Percentiles rank a stretch among this genome's conserved stretches.
Evolutionary conservation across 2,113 vertebrate genomes (phyloP).

Genomic region (Australoheros scitulus): DNA sequence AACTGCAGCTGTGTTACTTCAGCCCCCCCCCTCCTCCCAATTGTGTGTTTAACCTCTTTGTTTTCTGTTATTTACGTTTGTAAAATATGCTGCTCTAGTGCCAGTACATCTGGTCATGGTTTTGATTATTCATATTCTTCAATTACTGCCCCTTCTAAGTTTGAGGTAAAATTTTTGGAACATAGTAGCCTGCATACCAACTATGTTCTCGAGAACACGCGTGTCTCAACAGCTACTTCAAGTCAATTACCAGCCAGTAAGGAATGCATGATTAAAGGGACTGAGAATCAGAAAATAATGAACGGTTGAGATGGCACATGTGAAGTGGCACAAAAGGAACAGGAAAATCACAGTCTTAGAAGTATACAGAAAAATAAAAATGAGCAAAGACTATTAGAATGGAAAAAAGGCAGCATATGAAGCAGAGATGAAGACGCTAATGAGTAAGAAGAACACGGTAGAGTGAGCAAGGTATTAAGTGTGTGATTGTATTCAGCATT

Average conservation of each 20-base stretch:
- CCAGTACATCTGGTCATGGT: not conserved
- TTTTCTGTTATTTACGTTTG: not conserved
- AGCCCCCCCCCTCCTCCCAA: not conserved
- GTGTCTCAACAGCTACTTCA: not conserved
- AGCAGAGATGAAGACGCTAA: not conserved
- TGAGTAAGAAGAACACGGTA: not conserved
- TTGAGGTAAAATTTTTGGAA: not conserved
- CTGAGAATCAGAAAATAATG: not conserved
- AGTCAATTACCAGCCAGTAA: not conserved
- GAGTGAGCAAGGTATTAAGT: not conserved
- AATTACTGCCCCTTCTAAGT: not conserved
- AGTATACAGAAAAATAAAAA: conserved; percentile 4
- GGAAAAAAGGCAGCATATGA: not conserved
- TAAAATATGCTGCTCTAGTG: not conserved
- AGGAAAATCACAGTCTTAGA: not conserved
- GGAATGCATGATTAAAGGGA: not conserved
- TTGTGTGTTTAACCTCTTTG: not conserved
- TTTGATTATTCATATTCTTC: not conserved
- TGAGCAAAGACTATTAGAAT: not conserved
- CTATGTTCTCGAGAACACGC: not conserved
- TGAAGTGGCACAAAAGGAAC: not conserved
- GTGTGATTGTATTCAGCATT: conserved; percentile 33
- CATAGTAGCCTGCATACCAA: not conserved
- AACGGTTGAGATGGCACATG: not conserved
- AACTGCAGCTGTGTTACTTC: not conserved